Base-by-base conservation (phyloP, 2,888 invertebrate genomes). In the Adelphocoris suturalis region DNA sequence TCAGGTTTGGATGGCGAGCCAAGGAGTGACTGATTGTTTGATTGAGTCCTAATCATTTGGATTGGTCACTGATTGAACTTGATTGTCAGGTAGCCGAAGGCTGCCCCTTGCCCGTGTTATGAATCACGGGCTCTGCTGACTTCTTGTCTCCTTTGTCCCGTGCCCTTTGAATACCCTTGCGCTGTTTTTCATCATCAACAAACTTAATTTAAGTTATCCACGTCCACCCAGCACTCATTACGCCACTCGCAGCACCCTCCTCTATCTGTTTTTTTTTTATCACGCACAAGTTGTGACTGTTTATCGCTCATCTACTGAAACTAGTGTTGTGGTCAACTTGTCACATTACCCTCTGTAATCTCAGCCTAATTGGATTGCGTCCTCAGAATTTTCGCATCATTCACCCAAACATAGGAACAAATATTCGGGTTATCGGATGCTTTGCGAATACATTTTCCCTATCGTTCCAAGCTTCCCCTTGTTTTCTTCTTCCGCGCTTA, bases 21-120 rank as follows among this genome's bases (percentile, higher is more conserved):
- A n/a, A 68, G 82, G 13, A n/a, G 82, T 52, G 52, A 55, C 78
- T 78, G 80, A 88, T 80, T 88, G 80, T 76, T 61, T 88, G 78
- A 88, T 88, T 88, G 88, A 55, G 78, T 0, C 88, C 55, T 37
- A 88, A 88, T 88, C 78, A 80, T 76, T 88, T 37, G 76, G 88
- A 80, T 88, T 88, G 88, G 88, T 88, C 88, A 48, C 80, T 88
- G 88, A 88, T 88, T 88, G 88, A 78, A 78, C 52, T 88, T 88
- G 88, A 88, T 88, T 88, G 88, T 88, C 88, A 88, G 88, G 88
- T 88, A 80, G 55, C 78, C 23, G 86, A 37, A 37, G 85, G 75
- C 86, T 48, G 78, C 55, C 87, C 78, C 23, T 88, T 76, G 80
- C 37, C 80, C 52, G 12, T 68, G 46, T 57, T 9, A 57, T 85